These are phyloP conservation scores for Formica aserva DNA, from an alignment of 2,888 invertebrate genomes.

Conservation along the genomic window DNA sequence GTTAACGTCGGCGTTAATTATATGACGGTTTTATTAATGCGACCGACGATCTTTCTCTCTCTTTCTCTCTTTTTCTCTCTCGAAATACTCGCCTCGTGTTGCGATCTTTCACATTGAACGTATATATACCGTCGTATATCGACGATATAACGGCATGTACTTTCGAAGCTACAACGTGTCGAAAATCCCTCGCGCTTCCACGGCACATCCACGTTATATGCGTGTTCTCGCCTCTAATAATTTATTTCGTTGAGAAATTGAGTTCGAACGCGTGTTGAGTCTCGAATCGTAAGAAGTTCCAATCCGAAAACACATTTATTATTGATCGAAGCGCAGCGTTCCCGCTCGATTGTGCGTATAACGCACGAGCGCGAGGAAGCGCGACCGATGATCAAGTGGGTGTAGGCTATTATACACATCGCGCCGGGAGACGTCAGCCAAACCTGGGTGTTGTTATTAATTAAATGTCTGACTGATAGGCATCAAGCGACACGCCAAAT, in stretches of 20 bases:
- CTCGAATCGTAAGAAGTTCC: constrained; percentile 46
- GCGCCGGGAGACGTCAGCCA: constrained; percentile 82
- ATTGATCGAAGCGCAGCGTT: constrained; percentile 75
- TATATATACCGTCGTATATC: background rate
- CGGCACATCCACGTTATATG: background rate
- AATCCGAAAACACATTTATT: constrained; percentile 61
- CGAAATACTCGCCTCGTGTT: constrained; percentile 11
- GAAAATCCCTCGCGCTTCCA: constrained; percentile 36
- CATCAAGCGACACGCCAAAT: constrained; percentile 79
- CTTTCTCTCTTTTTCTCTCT: background rate
- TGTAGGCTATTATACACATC: constrained; percentile 83
- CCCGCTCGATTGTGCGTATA: constrained; percentile 5
- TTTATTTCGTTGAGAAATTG: constrained; percentile 47
- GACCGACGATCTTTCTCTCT: constrained; percentile 16
- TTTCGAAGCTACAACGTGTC: constrained; percentile 25
- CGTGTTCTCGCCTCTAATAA: constrained; percentile 27
- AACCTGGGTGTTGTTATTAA: constrained; percentile 84
- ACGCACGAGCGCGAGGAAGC: constrained; percentile 55
- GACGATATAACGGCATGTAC: constrained; percentile 5
- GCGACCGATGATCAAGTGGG: constrained; percentile 81
- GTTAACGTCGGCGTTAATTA: constrained; percentile 55
- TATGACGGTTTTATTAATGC: constrained; percentile 53
- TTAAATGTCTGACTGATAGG: constrained; percentile 84
- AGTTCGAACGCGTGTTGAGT: constrained; percentile 43
- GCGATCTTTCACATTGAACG: constrained; percentile 37